Evolutionary conservation across 2,888 invertebrate genomes (phyloP).

Genomic region (Noctua janthina): DNA sequence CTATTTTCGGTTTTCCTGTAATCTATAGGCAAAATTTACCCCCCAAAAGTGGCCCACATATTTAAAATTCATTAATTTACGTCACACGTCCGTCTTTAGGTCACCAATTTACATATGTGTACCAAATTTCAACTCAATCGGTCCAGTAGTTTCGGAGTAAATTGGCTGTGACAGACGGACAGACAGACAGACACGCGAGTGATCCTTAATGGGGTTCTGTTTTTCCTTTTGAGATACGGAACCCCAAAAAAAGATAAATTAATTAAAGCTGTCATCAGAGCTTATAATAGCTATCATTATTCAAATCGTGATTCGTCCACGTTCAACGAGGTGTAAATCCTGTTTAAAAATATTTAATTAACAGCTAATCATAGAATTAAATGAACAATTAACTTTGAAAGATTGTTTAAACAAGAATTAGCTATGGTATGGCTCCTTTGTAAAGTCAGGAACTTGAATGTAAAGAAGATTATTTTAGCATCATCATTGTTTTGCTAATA

Average conservation of each 20-base stretch:
- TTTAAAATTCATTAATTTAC: too few species aligned
- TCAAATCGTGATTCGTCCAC: not conserved
- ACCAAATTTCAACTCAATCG: too few species aligned
- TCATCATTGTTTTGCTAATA: not conserved
- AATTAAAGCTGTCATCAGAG: not conserved
- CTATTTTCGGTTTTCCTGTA: too few species aligned
- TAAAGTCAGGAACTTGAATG: not conserved
- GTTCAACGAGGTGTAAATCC: conserved; percentile 6
- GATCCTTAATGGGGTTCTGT: too few species aligned
- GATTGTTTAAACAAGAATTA: not conserved
- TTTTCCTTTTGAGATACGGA: too few species aligned
- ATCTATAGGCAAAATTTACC: too few species aligned
- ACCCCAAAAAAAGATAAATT: not conserved
- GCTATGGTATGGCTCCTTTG: not conserved
- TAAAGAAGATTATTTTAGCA: not conserved
- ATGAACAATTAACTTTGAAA: not conserved
- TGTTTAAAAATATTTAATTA: not conserved
- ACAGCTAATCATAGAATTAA: not conserved
- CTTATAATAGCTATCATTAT: not conserved
- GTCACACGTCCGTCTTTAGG: too few species aligned
- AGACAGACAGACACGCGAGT: too few species aligned
- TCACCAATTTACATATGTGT: too few species aligned
- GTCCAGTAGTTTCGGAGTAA: too few species aligned
- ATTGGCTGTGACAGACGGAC: too few species aligned
- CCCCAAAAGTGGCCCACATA: too few species aligned